Conservation (phyloP, 1,140 invertebrate genomes). For the Hylyphantes graminicola region DNA sequence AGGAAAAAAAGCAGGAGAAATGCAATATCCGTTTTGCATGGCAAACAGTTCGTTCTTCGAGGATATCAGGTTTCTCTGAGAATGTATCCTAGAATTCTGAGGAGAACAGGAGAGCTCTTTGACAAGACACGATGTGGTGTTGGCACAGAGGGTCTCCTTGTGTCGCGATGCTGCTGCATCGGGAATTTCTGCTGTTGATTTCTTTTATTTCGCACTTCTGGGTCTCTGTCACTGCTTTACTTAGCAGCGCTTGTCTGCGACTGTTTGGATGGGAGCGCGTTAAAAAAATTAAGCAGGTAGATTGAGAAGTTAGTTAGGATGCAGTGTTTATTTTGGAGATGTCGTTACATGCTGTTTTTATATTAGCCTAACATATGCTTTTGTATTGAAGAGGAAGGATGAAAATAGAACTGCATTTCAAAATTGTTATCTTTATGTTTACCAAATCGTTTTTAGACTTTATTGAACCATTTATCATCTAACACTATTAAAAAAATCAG, state of each 20-base stretch:
- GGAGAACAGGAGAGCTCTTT: constrained; percentile 47
- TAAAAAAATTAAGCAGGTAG: not conserved
- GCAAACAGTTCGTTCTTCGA: constrained; percentile 54
- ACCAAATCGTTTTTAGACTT: no score
- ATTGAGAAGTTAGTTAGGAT: not conserved
- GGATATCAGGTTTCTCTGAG: constrained; percentile 52
- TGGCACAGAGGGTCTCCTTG: constrained; percentile 42
- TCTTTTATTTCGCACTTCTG: constrained; percentile 7
- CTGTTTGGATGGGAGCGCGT: not conserved
- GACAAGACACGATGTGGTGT: constrained; percentile 35
- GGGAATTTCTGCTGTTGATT: not conserved
- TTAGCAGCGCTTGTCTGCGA: not conserved
- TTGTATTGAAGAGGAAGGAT: not conserved
- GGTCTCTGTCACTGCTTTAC: not conserved
- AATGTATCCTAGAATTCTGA: constrained; percentile 58
- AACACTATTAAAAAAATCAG: no score
- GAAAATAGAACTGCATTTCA: no score
- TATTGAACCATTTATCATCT: no score
- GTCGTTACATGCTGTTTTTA: no score
- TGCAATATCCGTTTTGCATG: constrained; percentile 61
- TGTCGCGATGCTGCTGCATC: constrained; percentile 1
- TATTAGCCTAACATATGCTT: no score
- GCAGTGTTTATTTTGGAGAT: not conserved
- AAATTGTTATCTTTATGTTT: no score
- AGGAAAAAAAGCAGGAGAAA: constrained; percentile 6